Evolutionary conservation across 2,113 vertebrate genomes (phyloP).

Genomic region (Catharus fuscescens): DNA sequence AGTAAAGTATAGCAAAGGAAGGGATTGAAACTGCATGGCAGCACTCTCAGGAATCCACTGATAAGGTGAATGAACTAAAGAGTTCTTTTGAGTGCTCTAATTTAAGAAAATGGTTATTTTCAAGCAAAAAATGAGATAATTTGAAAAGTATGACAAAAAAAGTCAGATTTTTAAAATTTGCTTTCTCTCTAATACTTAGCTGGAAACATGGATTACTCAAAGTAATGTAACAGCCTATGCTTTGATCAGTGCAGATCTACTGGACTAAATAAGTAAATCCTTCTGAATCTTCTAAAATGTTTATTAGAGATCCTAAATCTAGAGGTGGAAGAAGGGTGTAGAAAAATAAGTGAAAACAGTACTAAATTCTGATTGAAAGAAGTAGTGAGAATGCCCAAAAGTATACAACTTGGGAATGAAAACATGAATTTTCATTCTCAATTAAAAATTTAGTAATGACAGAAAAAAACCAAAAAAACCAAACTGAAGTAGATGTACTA

Average conservation of each 20-base stretch:
- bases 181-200: background rate
- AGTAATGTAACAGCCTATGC: background rate
- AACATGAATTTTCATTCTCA: background rate
- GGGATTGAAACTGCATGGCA: constrained; percentile 43
- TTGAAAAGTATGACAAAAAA: constrained; percentile 5
- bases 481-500: background rate
- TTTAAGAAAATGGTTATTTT: constrained; percentile 15
- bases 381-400: background rate
- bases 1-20: constrained; percentile 12
- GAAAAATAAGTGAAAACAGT: background rate
- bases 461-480: background rate
- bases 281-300: background rate
- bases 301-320: background rate
- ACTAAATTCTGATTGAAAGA: background rate
- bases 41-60: constrained; percentile 53
- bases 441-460: background rate
- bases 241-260: background rate
- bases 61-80: constrained; percentile 50
- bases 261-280: background rate
- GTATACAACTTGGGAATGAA: background rate
- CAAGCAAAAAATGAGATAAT: constrained; percentile 37
- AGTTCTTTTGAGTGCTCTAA: constrained; percentile 22
- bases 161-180: background rate
- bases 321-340: background rate
- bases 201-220: background rate